Evolutionary conservation across 2,113 vertebrate genomes (phyloP), one percentile per base, ranked within the genome.

Genomic region (Xiphorhynchus elegans): DNA sequence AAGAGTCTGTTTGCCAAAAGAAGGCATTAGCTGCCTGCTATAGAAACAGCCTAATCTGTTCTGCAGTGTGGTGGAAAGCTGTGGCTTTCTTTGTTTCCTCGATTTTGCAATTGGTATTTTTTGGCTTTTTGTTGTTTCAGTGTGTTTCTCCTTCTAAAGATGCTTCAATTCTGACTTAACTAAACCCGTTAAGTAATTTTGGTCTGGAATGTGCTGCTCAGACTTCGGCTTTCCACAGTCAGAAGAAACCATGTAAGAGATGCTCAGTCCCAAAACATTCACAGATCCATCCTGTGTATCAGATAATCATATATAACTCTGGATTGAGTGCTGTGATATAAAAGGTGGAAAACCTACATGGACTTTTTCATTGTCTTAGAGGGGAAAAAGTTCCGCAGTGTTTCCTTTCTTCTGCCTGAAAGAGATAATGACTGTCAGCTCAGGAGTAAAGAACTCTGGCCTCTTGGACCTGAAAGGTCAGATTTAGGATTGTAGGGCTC

Each of bases 1-100:
- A 81, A 86, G 78, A 77, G 63, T 74, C 35, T 59, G 60, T 55
- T 94, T 96, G 95, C 93, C 95, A 96, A 87, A 95, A 95, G 95
- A 86, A 78, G 69, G 88, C 76, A 93, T 94, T 94, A 93, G 56
- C 83, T 84, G 92, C 76, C 72, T 94, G 72, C 83, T 92, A 17
- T 86, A 93, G 95, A 92, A 93, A 67, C 84, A 69, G 79, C 70
- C 35, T 90, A 75, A 81, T 92, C 93, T 84, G 69, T 73, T 95
- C 87, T 92, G 79, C 69, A 77, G 47, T 17, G 50, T 79, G 55
- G 79, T 59, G 70, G 63, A 90, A 84, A 55, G 31, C 85, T 86
- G 88, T 44, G 68, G 63, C 63, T 93, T 96, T 67, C 81, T 89
- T 88, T 91, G 76, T 90, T 92, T 67, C 68, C 52, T 78, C 80